These are phyloP conservation scores for Halcyon malimbica DNA, from an alignment of 2,113 vertebrate species.

Conservation along the genomic window DNA sequence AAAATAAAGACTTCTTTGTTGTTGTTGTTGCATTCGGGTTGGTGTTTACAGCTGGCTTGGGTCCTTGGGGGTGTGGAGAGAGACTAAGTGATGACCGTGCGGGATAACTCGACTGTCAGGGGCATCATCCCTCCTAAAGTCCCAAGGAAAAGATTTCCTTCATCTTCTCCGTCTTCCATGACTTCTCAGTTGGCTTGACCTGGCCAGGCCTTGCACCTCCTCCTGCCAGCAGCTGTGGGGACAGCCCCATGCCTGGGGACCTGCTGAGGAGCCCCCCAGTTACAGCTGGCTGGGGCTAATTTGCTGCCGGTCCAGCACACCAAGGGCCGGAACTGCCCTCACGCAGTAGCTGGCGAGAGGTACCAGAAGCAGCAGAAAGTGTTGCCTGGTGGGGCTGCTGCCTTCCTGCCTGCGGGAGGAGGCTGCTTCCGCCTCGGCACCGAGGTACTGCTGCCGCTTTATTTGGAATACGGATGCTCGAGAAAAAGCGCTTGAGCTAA, in stretches of 20 bases:
- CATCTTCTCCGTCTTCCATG: too few species aligned
- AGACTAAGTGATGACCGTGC: accelerated
- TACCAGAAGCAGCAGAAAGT: accelerated
- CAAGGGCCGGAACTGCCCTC: too few species aligned
- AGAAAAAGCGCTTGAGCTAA: accelerated
- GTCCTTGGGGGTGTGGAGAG: background rate
- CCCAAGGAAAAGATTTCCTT: background rate
- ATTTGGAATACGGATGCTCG: accelerated
- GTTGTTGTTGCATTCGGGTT: accelerated
- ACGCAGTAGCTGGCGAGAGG: accelerated
- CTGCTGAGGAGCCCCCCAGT: background rate
- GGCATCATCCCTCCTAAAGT: too few species aligned
- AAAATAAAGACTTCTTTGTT: too few species aligned
- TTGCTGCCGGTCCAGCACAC: background rate
- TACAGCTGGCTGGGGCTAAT: background rate
- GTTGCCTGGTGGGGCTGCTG: accelerated
- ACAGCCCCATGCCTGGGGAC: too few species aligned
- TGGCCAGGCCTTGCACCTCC: background rate
- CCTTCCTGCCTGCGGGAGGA: accelerated
- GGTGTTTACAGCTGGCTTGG: too few species aligned
- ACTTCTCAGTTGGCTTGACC: background rate
- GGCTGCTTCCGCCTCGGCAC: accelerated
- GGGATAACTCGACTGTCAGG: background rate
- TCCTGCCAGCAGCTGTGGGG: background rate
- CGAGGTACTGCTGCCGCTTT: background rate